phyloP scores from a whole-genome alignment of 2,888 invertebrate genomes.

The Ethmia dodecea region DNA sequence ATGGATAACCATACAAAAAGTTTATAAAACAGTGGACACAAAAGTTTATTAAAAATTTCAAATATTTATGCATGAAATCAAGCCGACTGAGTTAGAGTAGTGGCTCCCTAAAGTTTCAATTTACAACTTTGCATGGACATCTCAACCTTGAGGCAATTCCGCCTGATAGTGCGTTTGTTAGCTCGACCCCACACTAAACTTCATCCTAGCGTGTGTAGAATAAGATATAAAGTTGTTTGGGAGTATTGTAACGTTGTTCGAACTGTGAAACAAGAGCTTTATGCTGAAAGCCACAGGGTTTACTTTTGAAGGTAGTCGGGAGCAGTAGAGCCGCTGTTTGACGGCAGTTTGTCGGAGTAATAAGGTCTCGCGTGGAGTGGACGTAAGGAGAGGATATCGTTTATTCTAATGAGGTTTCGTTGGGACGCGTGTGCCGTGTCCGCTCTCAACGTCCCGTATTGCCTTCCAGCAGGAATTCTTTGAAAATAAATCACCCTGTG shows the following conservation, averaged over 20 bases:
- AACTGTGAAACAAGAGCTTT: conserved; percentile 33
- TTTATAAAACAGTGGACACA: too few relatives aligned
- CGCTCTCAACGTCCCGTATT: conserved; percentile 25
- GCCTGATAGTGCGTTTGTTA: conserved; percentile 55
- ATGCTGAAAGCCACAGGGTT: conserved; percentile 28
- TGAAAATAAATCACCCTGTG: conserved; percentile 1
- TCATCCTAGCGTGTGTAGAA: conserved; percentile 33
- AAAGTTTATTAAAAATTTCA: too few relatives aligned
- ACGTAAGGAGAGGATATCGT: conserved; percentile 76
- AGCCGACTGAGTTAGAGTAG: too few relatives aligned
- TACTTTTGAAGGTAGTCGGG: conserved; percentile 25
- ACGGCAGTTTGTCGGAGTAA: conserved; percentile 75
- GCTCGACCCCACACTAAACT: conserved; percentile 35
- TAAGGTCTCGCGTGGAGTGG: conserved; percentile 73
- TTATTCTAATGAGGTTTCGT: conserved; percentile 75
- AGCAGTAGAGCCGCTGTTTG: conserved; percentile 51
- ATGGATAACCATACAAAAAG: too few relatives aligned
- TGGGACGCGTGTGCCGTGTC: conserved; percentile 35
- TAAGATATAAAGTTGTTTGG: conserved; percentile 39
- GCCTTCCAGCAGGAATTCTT: conserved; percentile 21
- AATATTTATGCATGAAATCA: too few relatives aligned
- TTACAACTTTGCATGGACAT: conserved; percentile 64
- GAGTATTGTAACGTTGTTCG: conserved; percentile 9
- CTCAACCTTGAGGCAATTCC: conserved; percentile 58
- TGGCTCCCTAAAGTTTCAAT: conserved; percentile 60